Evolutionary conservation across 2,888 invertebrate genomes (phyloP).

Genomic region (Chirona hameri): DNA sequence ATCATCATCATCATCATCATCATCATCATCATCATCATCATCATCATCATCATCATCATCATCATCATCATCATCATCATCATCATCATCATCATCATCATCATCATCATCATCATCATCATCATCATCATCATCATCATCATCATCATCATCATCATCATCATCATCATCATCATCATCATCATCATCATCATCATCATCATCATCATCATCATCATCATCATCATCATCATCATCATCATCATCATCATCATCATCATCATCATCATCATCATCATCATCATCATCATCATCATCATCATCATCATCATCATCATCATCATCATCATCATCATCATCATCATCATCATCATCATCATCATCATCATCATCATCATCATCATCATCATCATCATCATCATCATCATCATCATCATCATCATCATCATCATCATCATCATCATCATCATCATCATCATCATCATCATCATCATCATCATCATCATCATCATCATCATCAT

Average conservation of each 20-base stretch:
- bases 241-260: conserved; percentile 22
- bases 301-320: conserved; percentile 22
- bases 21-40: conserved; percentile 22
- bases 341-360: conserved; percentile 22
- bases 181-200: conserved; percentile 22
- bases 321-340: conserved; percentile 22
- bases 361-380: conserved; percentile 22
- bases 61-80: conserved; percentile 22
- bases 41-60: conserved; percentile 22
- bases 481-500: no score
- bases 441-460: conserved; percentile 10
- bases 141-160: conserved; percentile 10
- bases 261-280: conserved; percentile 22
- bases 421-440: conserved; percentile 22
- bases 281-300: conserved; percentile 22
- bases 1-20: conserved; percentile 22
- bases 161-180: conserved; percentile 22
- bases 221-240: no score
- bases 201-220: conserved; percentile 22
- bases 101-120: conserved; percentile 22
- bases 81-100: conserved; percentile 22
- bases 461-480: no score
- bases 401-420: conserved; percentile 22
- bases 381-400: conserved; percentile 22
- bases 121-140: conserved; percentile 22